Evolutionary conservation across 2,113 vertebrate species (phyloP).

Genomic region (Atherinomorus stipes): DNA sequence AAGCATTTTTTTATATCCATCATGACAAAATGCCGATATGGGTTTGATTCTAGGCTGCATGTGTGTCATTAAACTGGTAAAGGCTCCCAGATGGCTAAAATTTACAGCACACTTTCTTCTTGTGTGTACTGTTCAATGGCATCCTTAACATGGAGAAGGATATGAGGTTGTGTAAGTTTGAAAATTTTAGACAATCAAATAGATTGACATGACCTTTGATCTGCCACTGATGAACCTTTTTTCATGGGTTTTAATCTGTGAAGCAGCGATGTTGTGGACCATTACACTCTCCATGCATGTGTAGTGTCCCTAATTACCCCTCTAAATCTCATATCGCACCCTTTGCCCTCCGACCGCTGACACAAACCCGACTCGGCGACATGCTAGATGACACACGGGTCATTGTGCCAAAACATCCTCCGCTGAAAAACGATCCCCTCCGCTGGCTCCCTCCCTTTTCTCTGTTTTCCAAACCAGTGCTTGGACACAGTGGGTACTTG

Average conservation of each 20-base stretch:
- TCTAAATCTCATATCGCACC: slow-evolving; percentile 22
- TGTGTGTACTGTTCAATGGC: slow-evolving; percentile 8
- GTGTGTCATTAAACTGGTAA: slow-evolving; percentile 15
- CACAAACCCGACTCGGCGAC: slow-evolving; percentile 47
- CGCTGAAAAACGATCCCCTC: slow-evolving; percentile 43
- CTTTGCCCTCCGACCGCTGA: slow-evolving; percentile 19
- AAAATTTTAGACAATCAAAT: too few species aligned
- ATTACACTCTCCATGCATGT: slow-evolving; percentile 61
- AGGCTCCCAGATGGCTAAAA: slow-evolving; percentile 5
- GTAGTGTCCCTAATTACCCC: slow-evolving; percentile 69
- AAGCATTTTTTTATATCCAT: slow-evolving; percentile 32
- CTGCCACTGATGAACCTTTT: slow-evolving; percentile 5
- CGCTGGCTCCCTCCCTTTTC: not conserved
- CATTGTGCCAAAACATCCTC: slow-evolving; percentile 64
- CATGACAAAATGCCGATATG: slow-evolving; percentile 41
- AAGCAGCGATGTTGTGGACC: slow-evolving; percentile 26
- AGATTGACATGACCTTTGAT: slow-evolving; percentile 40
- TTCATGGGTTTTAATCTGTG: not conserved
- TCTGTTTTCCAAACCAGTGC: slow-evolving; percentile 35
- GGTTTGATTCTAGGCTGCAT: slow-evolving; percentile 39
- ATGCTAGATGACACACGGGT: slow-evolving; percentile 65
- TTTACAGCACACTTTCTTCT: not conserved
- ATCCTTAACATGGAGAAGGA: not conserved
- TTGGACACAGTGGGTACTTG: slow-evolving; percentile 37
- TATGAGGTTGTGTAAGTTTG: not conserved